Percentiles rank a stretch among this genome's conserved stretches.
Conservation (phyloP, 53 echinoderm and acorn worm species). For the Apostichopus leukothele region DNA sequence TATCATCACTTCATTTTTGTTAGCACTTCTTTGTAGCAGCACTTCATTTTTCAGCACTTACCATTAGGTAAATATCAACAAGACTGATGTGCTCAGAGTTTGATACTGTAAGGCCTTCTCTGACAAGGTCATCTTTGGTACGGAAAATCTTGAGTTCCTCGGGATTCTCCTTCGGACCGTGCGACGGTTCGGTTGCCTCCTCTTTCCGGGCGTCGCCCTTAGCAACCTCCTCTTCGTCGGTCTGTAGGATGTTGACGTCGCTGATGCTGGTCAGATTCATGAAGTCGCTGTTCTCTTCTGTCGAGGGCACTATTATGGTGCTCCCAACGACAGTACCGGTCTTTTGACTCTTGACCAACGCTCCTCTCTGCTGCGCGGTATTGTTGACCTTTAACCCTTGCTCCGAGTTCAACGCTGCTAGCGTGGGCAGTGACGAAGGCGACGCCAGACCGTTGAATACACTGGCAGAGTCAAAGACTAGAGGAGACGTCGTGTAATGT, state of each 20-base stretch:
- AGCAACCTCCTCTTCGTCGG: not conserved
- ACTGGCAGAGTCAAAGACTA: not conserved
- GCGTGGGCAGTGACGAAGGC: not conserved
- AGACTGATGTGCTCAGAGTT: slow-evolving; percentile 73
- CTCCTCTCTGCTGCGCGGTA: not conserved
- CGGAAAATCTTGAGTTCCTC: slow-evolving; percentile 21
- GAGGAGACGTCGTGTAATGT: not conserved
- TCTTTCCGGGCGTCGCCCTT: not conserved
- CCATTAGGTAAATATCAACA: slow-evolving; percentile 94
- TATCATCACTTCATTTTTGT: not conserved
- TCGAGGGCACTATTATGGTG: slow-evolving; percentile 29
- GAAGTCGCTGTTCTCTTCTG: slow-evolving; percentile 21
- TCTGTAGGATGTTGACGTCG: slow-evolving; percentile 38
- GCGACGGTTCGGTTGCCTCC: not conserved
- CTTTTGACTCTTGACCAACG: slow-evolving; percentile 40
- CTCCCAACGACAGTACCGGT: slow-evolving; percentile 21
- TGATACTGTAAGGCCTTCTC: slow-evolving; percentile 63
- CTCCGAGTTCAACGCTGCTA: not conserved
- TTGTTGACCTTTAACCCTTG: not conserved
- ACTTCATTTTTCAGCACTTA: slow-evolving; percentile 39
- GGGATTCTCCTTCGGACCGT: not conserved
- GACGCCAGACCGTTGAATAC: not conserved
- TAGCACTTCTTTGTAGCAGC: not conserved
- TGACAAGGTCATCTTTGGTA: slow-evolving; percentile 71
- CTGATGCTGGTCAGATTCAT: slow-evolving; percentile 40